These are phyloP conservation scores for Coleophora flavipennella DNA, from an alignment of 2,888 invertebrate genomes.

Conservation along the genomic window DNA sequence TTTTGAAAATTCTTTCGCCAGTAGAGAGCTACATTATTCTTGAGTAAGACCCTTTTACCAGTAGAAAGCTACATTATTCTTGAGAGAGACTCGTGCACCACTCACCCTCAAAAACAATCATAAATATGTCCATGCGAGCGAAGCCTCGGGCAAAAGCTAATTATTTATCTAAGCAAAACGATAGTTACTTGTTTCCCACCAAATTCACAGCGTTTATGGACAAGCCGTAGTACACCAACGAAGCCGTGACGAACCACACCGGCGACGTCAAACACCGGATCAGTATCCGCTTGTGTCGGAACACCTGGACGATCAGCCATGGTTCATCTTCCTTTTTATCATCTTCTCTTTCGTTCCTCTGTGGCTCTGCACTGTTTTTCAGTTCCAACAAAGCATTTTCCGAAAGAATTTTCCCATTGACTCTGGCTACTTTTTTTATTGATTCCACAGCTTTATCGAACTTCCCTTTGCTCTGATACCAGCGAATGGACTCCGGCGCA, in stretches of 20 bases:
- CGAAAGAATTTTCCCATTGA: slow-evolving; percentile 2
- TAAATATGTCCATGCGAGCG: no score
- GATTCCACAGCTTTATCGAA: slow-evolving; percentile 62
- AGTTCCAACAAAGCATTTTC: slow-evolving; percentile 53
- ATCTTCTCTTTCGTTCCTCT: background rate
- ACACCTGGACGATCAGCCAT: slow-evolving; percentile 32
- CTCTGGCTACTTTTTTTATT: slow-evolving; percentile 1
- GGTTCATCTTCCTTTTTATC: slow-evolving; percentile 13
- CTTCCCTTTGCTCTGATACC: slow-evolving; percentile 75
- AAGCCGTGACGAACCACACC: slow-evolving; percentile 84
- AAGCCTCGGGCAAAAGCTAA: no score
- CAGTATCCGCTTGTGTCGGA: slow-evolving; percentile 51
- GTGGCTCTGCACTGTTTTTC: background rate
- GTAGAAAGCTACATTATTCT: no score
- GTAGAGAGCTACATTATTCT: no score
- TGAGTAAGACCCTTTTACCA: no score
- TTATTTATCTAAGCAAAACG: no score
- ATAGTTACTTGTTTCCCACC: slow-evolving; percentile 80
- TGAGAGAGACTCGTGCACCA: no score
- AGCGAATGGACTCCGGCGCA: slow-evolving; percentile 77
- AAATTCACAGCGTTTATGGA: slow-evolving; percentile 82
- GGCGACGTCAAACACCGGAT: slow-evolving; percentile 69
- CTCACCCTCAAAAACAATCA: no score
- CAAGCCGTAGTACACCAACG: slow-evolving; percentile 85
- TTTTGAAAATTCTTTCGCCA: no score